Evolutionary conservation across 2,797 vertebrate species (phyloP).

Genomic region (Clarias fuscus): DNA sequence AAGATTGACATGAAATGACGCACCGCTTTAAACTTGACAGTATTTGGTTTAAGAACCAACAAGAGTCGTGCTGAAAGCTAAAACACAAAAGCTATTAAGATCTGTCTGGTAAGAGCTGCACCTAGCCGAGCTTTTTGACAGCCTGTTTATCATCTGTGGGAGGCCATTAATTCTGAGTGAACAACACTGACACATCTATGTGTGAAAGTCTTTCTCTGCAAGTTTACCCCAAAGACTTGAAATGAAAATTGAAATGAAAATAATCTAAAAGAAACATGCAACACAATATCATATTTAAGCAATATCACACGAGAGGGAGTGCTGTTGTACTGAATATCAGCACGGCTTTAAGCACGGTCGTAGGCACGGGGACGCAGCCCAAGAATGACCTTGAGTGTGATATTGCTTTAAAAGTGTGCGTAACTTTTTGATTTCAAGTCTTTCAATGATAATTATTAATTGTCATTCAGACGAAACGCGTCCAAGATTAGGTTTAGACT

Average conservation of each 20-base stretch:
- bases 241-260: too few species aligned
- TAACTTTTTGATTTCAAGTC: too few species aligned
- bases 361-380: too few species aligned
- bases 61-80: neutral
- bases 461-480: too few species aligned
- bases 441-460: too few species aligned
- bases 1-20: neutral
- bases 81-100: neutral
- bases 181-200: conserved; percentile 8
- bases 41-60: neutral
- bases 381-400: too few species aligned
- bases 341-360: too few species aligned
- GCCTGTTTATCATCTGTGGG: conserved; percentile 10
- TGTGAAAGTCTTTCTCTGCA: neutral
- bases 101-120: neutral
- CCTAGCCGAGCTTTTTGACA: neutral
- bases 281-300: neutral
- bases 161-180: conserved; percentile 3
- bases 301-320: too few species aligned
- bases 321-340: too few species aligned
- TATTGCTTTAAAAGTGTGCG: too few species aligned
- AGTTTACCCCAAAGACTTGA: neutral
- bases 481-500: too few species aligned
- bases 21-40: neutral
- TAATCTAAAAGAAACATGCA: neutral